Base-by-base conservation (phyloP, 2,888 invertebrate species). In the Brachypterus glaber region DNA sequence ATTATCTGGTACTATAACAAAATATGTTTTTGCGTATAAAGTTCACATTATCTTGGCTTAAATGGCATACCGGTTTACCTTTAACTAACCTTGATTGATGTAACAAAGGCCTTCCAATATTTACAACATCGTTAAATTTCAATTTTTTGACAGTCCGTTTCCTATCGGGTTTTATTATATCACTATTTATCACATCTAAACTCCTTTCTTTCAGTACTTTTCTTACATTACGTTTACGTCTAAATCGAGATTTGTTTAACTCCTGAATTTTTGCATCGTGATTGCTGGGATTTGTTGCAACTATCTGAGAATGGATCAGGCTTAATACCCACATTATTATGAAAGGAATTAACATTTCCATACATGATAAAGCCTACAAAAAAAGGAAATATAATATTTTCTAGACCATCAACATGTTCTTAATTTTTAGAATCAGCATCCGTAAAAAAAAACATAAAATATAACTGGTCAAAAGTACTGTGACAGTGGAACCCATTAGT, bases 271-370 rank as follows among this genome's bases (percentile, higher is more conserved):
- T n/a, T n/a, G n/a, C n/a, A n/a, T n/a, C n/a, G n/a, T n/a, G n/a
- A 11, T 11, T 11, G 32, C 59, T 62, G n/a, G 69, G 69, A 52
- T 74, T 73, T 4, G 79, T 79, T 2, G 80, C 77, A 5, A 81
- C 82, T 51, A 88, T 86, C 66, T 85, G 85, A 1, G 86, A 85
- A 60, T 87, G 86, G 43, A 87, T 78, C 37, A 82, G 67, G 49
- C 82, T 83, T 42, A 88, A 67, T 33, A 80, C 68, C 54, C 85
- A 67, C 73, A 85, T 81, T 68, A 87, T 73, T 33, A 77, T 67
- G 47, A 76, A 68, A 3, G 88, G 88, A 50, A 82, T 76, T 17
- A 82, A 55, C 35, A 88, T 71, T 62, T 87, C 86, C 40, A 78
- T 76, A 21, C 74, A 66, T 32, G 77, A 70, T 37, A 82, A 69